Evolutionary conservation across 2,797 vertebrate genomes (phyloP), one percentile per base, ranked within the genome.

Genomic region (Cottoperca gobio): DNA sequence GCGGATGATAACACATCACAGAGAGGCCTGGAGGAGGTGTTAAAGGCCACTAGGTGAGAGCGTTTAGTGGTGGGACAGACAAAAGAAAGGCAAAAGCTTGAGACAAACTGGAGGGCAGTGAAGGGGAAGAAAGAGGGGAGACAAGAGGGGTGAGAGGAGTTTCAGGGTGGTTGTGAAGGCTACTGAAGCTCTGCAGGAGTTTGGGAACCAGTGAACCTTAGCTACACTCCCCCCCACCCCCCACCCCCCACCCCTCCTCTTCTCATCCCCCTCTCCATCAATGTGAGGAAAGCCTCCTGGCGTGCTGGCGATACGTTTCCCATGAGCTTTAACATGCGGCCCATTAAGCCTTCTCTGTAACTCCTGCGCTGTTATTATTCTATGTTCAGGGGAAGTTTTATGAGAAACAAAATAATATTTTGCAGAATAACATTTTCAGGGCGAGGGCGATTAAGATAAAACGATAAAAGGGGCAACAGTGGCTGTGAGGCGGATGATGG

Each of bases 121-220:
- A 85, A 89, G 84, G 83, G 89, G 88, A 91, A 91, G 85, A 88
- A 87, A 83, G 79, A 74, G 84, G 86, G 81, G 79, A 72, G 85
- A 81, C 82, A 87, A 86, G 88, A 90, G 88, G 90, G 87, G 83
- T 60, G 73, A 87, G 84, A 84, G 66, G 78, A 86, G 88, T 81
- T 92, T 88, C 75, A 85, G 89, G 85, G 83, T 89, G 92, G 87
- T 85, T 86, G 83, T 82, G 80, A 83, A 84, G 86, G 78, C 88
- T 83, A 89, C 86, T 87, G 90, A 90, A 90, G 88, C 91, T 86
- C 92, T 75, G 85, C 91, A 89, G 91, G 91, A 91, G 90, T 90
- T 93, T 91, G 90, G 89, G 90, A 93, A 92, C 82, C 88, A 90
- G 85, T 92, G 89, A 92, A 92, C 89, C 91, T 86, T 92, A 33